These are phyloP conservation scores for human (Homo sapiens) DNA, from an alignment of 2,113 vertebrate species.

Conservation along the genomic window DNA sequence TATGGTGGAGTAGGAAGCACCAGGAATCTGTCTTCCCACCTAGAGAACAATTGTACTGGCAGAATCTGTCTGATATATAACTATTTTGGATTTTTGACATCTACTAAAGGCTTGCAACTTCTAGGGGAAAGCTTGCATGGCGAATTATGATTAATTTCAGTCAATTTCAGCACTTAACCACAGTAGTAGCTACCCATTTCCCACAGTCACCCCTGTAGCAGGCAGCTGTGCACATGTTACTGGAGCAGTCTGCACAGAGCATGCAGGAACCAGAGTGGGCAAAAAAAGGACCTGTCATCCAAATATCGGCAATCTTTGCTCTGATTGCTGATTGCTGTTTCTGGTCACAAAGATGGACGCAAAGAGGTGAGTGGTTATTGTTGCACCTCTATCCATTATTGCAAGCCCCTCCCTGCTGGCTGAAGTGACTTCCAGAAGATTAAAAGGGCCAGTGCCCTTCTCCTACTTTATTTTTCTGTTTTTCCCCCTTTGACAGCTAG, in stretches of 20 bases:
- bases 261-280: not conserved
- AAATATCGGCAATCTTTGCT: not conserved
- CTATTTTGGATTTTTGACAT: not conserved
- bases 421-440: not conserved
- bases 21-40: not conserved
- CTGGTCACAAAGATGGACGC: too few relatives aligned
- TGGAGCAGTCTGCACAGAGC: not conserved
- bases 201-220: not conserved
- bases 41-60: too few relatives aligned
- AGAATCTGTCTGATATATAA: not conserved
- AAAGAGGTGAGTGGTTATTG: not conserved
- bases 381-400: not conserved
- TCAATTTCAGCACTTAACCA: not conserved
- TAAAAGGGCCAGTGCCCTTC: not conserved
- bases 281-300: not conserved
- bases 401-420: not conserved
- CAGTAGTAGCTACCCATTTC: not conserved
- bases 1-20: not conserved
- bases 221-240: not conserved
- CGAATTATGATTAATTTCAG: not conserved
- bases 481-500: not conserved
- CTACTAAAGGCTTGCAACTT: not conserved
- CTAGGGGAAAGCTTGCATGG: not conserved
- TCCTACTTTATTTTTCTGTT: not conserved
- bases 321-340: not conserved